A percentile compares a stretch with the other conserved stretches of the same genome.
These are phyloP conservation scores for Sarcophaga bullata DNA, from an alignment of 1,140 invertebrate species.

Conservation along the genomic window DNA sequence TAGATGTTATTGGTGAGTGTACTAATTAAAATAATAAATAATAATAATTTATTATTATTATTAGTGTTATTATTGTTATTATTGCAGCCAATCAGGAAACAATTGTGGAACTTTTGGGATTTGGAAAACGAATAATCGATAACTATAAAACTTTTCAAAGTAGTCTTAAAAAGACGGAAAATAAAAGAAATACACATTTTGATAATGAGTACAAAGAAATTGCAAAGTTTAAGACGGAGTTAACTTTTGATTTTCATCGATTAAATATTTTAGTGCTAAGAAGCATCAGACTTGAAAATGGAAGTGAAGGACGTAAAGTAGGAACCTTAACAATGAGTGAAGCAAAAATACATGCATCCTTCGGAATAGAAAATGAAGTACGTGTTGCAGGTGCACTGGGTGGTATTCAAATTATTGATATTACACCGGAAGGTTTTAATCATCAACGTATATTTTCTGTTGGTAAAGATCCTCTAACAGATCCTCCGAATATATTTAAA, in stretches of 20 bases:
- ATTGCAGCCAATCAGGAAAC: constrained; percentile 91
- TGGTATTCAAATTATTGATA: constrained; percentile 89
- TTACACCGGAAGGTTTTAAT: constrained; percentile 83
- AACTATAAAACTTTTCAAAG: constrained; percentile 54
- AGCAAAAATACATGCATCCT: constrained; percentile 88
- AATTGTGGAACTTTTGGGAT: constrained; percentile 90
- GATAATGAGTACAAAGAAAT: constrained; percentile 29
- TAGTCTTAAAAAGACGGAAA: background rate
- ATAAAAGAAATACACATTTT: background rate
- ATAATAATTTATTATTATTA: constrained; percentile 29
- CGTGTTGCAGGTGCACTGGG: constrained; percentile 85
- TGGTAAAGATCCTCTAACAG: constrained; percentile 78
- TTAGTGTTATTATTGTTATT: constrained; percentile 26
- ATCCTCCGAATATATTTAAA: constrained; percentile 56
- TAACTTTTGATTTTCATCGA: constrained; percentile 92
- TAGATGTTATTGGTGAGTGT: constrained; percentile 88
- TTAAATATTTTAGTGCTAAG: constrained; percentile 88
- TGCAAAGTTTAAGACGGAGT: constrained; percentile 69
- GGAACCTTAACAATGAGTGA: constrained; percentile 92
- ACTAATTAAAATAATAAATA: too few relatives aligned
- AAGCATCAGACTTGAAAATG: constrained; percentile 78
- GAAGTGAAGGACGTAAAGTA: constrained; percentile 84
- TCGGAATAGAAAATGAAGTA: constrained; percentile 72
- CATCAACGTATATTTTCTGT: constrained; percentile 89
- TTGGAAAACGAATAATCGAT: constrained; percentile 80